A percentile compares a stretch with the other conserved stretches of the same genome.
Conservation (phyloP, 2,797 vertebrate species). For the Acipenser transmontanus region DNA sequence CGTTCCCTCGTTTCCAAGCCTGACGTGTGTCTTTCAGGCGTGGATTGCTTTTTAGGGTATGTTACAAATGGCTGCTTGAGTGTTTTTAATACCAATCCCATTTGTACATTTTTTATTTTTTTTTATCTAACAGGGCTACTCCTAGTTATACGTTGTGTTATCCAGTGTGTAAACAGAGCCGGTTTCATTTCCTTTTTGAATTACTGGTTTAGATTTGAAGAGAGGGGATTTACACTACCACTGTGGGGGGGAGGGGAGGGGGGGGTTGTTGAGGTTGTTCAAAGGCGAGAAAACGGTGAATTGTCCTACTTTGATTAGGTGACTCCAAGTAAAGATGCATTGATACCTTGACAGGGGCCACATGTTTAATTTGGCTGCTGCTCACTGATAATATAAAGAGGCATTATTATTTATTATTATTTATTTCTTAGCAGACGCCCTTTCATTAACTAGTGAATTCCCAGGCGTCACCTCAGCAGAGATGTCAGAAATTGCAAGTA, state of each 20-base stretch:
- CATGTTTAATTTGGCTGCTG: constrained; percentile 33
- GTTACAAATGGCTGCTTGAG: not conserved
- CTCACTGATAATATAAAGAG: constrained; percentile 51
- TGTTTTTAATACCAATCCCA: not conserved
- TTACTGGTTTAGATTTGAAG: not conserved
- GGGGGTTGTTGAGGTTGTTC: constrained; percentile 1
- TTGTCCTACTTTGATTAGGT: constrained; percentile 38
- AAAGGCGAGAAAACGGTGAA: constrained; percentile 14
- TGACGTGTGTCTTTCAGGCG: too few relatives aligned
- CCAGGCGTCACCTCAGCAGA: constrained; percentile 48
- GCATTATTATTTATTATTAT: too few relatives aligned
- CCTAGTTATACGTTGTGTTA: not conserved
- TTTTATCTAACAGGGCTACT: not conserved
- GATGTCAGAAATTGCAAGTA: constrained; percentile 49
- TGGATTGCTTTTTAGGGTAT: too few relatives aligned
- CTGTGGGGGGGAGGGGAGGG: not conserved
- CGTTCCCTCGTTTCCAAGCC: too few relatives aligned
- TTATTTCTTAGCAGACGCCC: too few relatives aligned
- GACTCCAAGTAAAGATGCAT: constrained; percentile 46
- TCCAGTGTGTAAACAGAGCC: not conserved
- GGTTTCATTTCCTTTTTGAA: not conserved
- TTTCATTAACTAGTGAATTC: constrained; percentile 53
- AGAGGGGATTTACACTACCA: not conserved
- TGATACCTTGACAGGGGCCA: constrained; percentile 52
- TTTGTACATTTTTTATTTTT: not conserved